Evolutionary conservation across 2,888 invertebrate species (phyloP).

Genomic region (Lithophane ornitopus): DNA sequence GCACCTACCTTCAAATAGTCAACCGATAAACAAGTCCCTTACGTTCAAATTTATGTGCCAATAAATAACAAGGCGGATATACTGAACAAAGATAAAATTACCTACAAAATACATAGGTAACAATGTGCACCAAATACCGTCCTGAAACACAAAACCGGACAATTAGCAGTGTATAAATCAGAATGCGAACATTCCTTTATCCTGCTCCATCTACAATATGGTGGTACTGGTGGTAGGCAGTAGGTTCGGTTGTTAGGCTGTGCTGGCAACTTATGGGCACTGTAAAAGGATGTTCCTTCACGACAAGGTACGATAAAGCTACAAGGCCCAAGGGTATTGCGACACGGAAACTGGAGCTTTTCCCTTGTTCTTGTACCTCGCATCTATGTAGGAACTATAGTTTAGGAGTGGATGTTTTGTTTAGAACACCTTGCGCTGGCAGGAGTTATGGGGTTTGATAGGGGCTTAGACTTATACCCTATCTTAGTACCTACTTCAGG

Average conservation of each 20-base stretch:
- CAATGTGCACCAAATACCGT: conserved; percentile 39
- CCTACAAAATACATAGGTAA: conserved; percentile 19
- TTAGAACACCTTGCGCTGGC: conserved; percentile 44
- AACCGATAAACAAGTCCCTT: conserved; percentile 11
- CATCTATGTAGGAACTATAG: conserved; percentile 51
- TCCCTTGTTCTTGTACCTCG: conserved; percentile 55
- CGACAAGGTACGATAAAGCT: conserved; percentile 81
- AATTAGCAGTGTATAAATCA: conserved; percentile 61
- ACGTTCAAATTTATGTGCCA: conserved; percentile 18
- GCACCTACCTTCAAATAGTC: conserved; percentile 6
- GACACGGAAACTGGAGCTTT: conserved; percentile 78
- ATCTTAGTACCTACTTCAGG: conserved; percentile 4
- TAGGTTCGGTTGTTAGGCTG: conserved; percentile 67
- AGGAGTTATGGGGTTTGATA: conserved; percentile 38
- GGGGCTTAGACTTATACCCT: conserved; percentile 31
- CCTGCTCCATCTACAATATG: conserved; percentile 50
- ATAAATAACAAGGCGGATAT: conserved; percentile 32
- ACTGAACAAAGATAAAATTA: conserved; percentile 15
- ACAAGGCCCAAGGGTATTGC: conserved; percentile 74
- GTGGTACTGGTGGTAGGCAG: conserved; percentile 63
- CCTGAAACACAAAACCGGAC: conserved; percentile 58
- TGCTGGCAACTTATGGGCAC: conserved; percentile 79
- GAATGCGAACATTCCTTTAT: conserved; percentile 60
- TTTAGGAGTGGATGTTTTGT: conserved; percentile 52
- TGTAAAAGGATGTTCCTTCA: conserved; percentile 83